Percentiles rank a stretch among this genome's conserved stretches.
Evolutionary conservation across 2,113 vertebrate species (phyloP).

Genomic region (Podiceps cristatus): DNA sequence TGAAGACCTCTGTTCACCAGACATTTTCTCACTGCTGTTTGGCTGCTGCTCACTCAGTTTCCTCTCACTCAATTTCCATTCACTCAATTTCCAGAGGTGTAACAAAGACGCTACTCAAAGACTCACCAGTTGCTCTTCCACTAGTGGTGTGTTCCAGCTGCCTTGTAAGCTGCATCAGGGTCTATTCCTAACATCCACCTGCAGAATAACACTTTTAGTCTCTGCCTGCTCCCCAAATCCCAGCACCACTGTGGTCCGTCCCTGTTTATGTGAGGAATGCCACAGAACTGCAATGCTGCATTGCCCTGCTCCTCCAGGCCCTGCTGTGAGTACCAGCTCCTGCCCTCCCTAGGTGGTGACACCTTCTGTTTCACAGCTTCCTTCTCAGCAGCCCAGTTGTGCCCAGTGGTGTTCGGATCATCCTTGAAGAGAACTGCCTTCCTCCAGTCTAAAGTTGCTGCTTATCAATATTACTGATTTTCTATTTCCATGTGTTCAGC

Average conservation of each 20-base stretch:
- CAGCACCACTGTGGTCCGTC: neutral
- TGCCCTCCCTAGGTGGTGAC: neutral
- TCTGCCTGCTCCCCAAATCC: neutral
- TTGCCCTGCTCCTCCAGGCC: neutral
- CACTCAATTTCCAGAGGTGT: neutral
- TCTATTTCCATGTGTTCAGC: neutral
- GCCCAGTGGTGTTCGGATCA: neutral
- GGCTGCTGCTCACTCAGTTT: neutral
- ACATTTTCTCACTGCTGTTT: neutral
- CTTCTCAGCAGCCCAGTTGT: neutral
- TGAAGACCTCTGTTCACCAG: neutral
- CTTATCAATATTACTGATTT: neutral
- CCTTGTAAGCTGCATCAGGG: rapidly evolving
- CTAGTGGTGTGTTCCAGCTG: neutral
- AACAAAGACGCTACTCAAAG: neutral
- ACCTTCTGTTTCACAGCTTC: neutral
- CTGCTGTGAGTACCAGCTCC: neutral
- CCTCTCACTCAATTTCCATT: too few species aligned
- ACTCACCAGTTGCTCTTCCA: neutral
- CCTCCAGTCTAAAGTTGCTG: neutral
- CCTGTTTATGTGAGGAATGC: neutral
- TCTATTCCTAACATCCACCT: neutral
- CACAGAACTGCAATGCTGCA: neutral
- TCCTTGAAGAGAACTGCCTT: neutral
- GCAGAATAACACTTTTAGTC: neutral